Evolutionary conservation across 2,888 invertebrate genomes (phyloP), one percentile per base, ranked within the genome.

Genomic region (Colletes collaris): DNA sequence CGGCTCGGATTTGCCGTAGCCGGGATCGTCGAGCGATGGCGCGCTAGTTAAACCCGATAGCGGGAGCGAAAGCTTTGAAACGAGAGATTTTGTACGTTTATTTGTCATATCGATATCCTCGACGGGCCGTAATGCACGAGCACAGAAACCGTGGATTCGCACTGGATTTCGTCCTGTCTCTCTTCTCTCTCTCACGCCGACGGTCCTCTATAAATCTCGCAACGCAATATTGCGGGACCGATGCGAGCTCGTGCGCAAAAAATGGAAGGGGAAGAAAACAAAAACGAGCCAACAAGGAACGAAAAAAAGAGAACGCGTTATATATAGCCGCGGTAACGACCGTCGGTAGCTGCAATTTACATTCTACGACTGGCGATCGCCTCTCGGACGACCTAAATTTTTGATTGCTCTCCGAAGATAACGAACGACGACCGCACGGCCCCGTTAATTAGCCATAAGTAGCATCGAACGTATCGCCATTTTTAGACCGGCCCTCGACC

Each of bases 101-200:
- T 86, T 87, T 83, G 82, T 83, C 87, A 75, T 63, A 77, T 81
- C 82, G 86, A 87, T 87, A 87, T 81, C 86, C 80, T 49, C 75
- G 65, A 66, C 71, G 68, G 44, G 19, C 37, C 65, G 70, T 81
- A 74, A 80, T 75, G 64, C 76, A 70, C 64, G 73, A 37, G 67
- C 66, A 44, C 58, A 68, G 66, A 59, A 46, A 46, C 8, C 44
- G 44, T 46, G 50, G 50, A 76, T 73, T 76, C 67, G 76, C 63
- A 71, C 59, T 67, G 76, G 81, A 79, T 83, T 78, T 67, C 52
- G 8, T 50, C 16, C 53, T 8, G 7, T 46, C 44, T 5, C 4
- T 4, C 63, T 10, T 4, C 56, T 6, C 63, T n/a, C 49, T 4
- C 37, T 13, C 52, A 5, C 37, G 40, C 11, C n/a, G 6, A 8